Percentiles rank a stretch among this genome's conserved stretches.
phyloP scores from a whole-genome alignment of 2,113 vertebrate species.

The Columba janthina region DNA sequence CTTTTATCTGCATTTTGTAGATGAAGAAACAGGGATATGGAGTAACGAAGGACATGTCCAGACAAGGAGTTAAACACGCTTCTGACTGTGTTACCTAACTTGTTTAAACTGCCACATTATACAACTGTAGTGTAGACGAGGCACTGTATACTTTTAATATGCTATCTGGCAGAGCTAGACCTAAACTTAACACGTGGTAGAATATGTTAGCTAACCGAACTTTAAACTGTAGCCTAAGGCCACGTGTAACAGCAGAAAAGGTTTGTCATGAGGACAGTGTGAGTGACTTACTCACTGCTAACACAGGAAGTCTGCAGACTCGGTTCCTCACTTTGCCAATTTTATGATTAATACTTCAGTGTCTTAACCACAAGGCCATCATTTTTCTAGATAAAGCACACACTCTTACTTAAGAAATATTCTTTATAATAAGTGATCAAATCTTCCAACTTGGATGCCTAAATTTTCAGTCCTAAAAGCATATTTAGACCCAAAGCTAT shows the following conservation, averaged over 20 bases:
- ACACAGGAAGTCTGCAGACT: slow-evolving; percentile 28
- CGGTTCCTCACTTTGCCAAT: slow-evolving; percentile 9
- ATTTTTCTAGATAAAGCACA: neutral
- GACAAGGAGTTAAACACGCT: slow-evolving; percentile 1
- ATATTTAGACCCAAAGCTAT: neutral
- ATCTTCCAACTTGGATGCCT: neutral
- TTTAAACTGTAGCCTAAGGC: slow-evolving; percentile 47
- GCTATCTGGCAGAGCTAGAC: slow-evolving; percentile 27
- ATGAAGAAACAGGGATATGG: neutral
- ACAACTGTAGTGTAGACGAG: neutral
- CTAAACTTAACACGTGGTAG: slow-evolving; percentile 8
- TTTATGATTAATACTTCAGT: slow-evolving; percentile 31
- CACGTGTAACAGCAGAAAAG: neutral
- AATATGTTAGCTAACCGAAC: slow-evolving; percentile 9
- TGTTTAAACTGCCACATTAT: slow-evolving; percentile 32
- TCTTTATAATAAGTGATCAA: neutral
- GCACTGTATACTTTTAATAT: neutral
- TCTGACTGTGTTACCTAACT: slow-evolving; percentile 48
- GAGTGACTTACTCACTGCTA: slow-evolving; percentile 34
- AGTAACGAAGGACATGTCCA: slow-evolving; percentile 20
- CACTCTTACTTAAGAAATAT: neutral
- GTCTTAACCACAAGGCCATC: neutral
- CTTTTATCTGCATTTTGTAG: neutral
- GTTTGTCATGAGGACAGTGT: slow-evolving; percentile 42
- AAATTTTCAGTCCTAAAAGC: neutral